Conservation (phyloP, 2,113 vertebrate species). For the Odocoileus hemionus region DNA sequence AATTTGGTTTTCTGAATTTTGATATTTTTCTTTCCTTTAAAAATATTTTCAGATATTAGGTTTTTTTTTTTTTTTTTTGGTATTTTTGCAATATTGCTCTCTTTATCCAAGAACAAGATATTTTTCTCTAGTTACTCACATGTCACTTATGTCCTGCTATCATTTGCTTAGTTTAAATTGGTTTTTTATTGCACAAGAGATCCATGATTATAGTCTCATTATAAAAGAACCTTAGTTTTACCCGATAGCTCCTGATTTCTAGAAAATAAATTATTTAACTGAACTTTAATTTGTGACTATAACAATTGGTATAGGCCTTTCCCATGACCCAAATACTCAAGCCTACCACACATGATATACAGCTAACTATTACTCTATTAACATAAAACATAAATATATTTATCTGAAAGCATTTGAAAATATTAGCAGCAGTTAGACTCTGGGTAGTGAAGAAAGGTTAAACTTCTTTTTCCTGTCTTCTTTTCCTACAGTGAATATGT, state of each 20-base stretch:
- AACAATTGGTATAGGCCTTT: background rate
- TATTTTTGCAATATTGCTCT: background rate
- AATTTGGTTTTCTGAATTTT: background rate
- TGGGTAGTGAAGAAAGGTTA: background rate
- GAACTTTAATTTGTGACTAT: background rate
- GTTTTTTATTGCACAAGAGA: background rate
- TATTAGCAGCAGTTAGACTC: background rate
- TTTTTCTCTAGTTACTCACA: background rate
- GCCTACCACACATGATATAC: background rate
- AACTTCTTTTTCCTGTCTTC: background rate
- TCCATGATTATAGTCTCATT: background rate
- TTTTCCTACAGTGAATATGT: background rate
- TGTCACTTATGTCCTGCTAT: background rate
- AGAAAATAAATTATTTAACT: background rate
- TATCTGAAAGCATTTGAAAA: slow-evolving; percentile 24
- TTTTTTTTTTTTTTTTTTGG: background rate
- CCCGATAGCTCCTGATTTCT: background rate
- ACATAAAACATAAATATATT: background rate
- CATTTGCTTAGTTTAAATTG: slow-evolving; percentile 12
- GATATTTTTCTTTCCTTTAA: slow-evolving; percentile 14
- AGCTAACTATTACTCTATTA: background rate
- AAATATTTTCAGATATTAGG: background rate
- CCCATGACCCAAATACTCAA: background rate
- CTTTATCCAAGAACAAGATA: background rate
- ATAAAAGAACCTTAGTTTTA: background rate